Base-by-base conservation (phyloP, 2,888 invertebrate species). In the Pyrgus malvae region DNA sequence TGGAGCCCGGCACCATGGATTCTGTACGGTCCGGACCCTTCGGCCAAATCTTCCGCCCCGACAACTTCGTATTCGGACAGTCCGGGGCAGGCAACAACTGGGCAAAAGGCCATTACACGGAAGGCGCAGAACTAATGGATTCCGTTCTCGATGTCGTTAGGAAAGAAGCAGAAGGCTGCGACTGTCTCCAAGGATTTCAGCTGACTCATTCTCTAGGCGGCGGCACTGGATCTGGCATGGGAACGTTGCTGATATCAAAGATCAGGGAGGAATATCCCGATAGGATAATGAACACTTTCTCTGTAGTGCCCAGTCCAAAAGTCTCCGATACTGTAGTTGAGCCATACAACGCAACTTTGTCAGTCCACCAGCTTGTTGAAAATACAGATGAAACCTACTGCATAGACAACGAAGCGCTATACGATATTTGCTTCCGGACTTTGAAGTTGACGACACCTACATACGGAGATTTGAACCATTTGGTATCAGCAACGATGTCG, bases 361-460 rank as follows among this genome's bases (percentile, higher is more conserved):
- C 84, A 1, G 80, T 83, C 0, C 80, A 94, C 67, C 94, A 94
- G 68, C 78, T 95, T 16, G 93, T 95, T 1, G 95, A 95, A 70
- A 94, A 94, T 71, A 94, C 83, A 67, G 68, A 94, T 90, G 79
- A 84, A 57, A 80, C 94, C 0, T 94, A 91, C 69, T 94, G 21
- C 6, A 21, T 21, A 21, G 21, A 21, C 21, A 21, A 21, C 6
- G 21, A 21, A 6, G 21, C 21, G 94, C 66, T 95, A 42, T 95
- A 95, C 76, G 94, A 95, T 70, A 95, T 95, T 68, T 95, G 95
- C 83, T 95, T 95, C 90, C 89, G 94, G 57, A 95, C 95, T 3
- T 78, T 95, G 57, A 94, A 94, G 74, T 80, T 94, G 38, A 91
- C 93, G 11, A 94, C 93, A 3, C 95, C 95, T 1, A 94, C 94